Evolutionary conservation across 2,797 vertebrate species (phyloP).

Genomic region (Betta splendens): DNA sequence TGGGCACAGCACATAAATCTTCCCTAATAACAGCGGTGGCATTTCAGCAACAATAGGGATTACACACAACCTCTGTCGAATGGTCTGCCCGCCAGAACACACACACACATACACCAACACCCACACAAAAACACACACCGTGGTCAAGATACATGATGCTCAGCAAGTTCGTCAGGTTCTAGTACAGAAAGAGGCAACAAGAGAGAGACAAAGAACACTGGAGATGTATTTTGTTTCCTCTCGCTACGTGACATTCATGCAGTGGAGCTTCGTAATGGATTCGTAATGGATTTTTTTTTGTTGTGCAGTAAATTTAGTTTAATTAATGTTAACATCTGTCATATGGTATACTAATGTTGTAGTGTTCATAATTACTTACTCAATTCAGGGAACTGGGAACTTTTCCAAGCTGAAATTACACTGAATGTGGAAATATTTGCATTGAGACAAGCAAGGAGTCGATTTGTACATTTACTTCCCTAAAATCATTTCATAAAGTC

Average conservation of each 20-base stretch:
- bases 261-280: neutral
- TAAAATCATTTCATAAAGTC: no score
- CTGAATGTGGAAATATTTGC: no score
- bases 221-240: conserved; percentile 34
- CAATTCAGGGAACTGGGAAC: no score
- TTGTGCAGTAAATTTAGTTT: no score
- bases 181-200: conserved; percentile 18
- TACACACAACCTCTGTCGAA: conserved; percentile 76
- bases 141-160: conserved; percentile 41
- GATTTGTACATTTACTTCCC: no score
- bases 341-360: neutral
- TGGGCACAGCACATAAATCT: conserved; percentile 78
- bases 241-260: conserved; percentile 21
- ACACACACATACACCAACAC: conserved; percentile 42
- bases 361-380: neutral
- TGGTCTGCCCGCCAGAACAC: conserved; percentile 66
- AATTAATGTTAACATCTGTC: neutral
- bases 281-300: conserved; percentile 1
- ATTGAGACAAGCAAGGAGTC: no score
- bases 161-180: conserved; percentile 46
- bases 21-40: conserved; percentile 78
- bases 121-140: conserved; percentile 50
- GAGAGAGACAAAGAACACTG: conserved; percentile 21
- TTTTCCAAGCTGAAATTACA: no score
- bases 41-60: conserved; percentile 82